phyloP scores from a whole-genome alignment of 2,113 vertebrate species.

The Colistium nudipinnis region DNA sequence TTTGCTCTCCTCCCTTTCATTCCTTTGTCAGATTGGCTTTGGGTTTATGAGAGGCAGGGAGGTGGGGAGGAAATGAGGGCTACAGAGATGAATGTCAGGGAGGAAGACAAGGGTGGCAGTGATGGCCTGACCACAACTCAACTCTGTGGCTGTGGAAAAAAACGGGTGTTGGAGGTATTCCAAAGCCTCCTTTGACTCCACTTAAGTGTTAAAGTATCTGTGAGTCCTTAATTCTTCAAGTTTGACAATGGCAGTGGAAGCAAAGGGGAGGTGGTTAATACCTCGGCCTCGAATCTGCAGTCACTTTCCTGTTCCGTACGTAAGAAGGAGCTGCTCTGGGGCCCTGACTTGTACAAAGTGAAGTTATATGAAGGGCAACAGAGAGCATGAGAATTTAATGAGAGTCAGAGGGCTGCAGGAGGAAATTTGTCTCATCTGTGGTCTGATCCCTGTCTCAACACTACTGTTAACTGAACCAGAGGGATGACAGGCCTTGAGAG shows the following conservation, averaged over 20 bases:
- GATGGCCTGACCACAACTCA: conserved; percentile 31
- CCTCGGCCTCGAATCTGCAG: conserved; percentile 33
- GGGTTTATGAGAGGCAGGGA: conserved; percentile 12
- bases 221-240: conserved; percentile 11
- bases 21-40: conserved; percentile 42
- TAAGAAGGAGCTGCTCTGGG: conserved; percentile 17
- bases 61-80: conserved; percentile 22
- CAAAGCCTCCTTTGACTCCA: background rate
- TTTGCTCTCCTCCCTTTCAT: conserved; percentile 52
- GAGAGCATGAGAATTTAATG: background rate
- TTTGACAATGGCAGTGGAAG: conserved; percentile 2
- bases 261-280: conserved; percentile 19
- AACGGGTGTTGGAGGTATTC: conserved; percentile 12
- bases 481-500: background rate
- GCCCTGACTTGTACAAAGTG: background rate
- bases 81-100: background rate
- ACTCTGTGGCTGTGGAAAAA: conserved; percentile 19
- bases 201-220: background rate
- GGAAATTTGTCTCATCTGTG: background rate
- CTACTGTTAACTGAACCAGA: conserved; percentile 2
- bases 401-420: background rate
- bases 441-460: background rate
- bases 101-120: conserved; percentile 1
- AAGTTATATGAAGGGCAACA: background rate
- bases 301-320: conserved; percentile 33